Conservation (phyloP, 2,888 invertebrate genomes). For the Leptogaster cylindrica region DNA sequence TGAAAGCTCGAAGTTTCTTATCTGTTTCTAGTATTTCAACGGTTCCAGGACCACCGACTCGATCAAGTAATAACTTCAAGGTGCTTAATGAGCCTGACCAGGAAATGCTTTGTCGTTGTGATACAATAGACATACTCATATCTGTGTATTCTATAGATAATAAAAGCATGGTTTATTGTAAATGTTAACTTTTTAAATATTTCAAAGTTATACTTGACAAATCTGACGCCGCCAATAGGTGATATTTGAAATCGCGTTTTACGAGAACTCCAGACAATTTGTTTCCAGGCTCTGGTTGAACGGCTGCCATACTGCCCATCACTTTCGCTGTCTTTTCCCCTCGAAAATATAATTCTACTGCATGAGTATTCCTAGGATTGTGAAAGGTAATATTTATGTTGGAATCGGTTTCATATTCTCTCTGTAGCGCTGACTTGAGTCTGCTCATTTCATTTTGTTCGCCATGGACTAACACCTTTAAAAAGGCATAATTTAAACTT, state of each 20-base stretch:
- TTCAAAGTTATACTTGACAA: conserved; percentile 64
- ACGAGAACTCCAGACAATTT: conserved; percentile 91
- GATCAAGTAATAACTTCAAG: conserved; percentile 76
- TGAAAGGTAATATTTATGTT: conserved; percentile 85
- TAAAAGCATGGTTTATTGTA: background rate
- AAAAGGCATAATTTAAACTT: background rate
- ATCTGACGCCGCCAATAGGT: conserved; percentile 89
- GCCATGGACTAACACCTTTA: conserved; percentile 78
- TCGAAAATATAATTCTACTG: conserved; percentile 89
- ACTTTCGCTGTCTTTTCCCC: conserved; percentile 99
- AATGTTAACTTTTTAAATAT: background rate
- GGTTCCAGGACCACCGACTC: conserved; percentile 73
- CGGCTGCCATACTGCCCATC: conserved; percentile 90
- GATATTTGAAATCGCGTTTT: conserved; percentile 97
- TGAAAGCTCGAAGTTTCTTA: conserved; percentile 80
- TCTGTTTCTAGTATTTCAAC: conserved; percentile 74
- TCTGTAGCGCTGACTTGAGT: conserved; percentile 88
- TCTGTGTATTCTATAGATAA: conserved; percentile 81
- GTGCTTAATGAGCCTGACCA: conserved; percentile 72
- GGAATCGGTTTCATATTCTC: conserved; percentile 72
- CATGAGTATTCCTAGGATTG: conserved; percentile 95
- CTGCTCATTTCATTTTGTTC: conserved; percentile 99
- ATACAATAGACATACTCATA: conserved; percentile 89
- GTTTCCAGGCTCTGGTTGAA: conserved; percentile 78
- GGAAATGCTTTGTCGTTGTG: conserved; percentile 89